Percentiles rank a stretch among this genome's conserved stretches.
Evolutionary conservation across 2,888 invertebrate species (phyloP).

Genomic region (Synanthedon myopaeformis): DNA sequence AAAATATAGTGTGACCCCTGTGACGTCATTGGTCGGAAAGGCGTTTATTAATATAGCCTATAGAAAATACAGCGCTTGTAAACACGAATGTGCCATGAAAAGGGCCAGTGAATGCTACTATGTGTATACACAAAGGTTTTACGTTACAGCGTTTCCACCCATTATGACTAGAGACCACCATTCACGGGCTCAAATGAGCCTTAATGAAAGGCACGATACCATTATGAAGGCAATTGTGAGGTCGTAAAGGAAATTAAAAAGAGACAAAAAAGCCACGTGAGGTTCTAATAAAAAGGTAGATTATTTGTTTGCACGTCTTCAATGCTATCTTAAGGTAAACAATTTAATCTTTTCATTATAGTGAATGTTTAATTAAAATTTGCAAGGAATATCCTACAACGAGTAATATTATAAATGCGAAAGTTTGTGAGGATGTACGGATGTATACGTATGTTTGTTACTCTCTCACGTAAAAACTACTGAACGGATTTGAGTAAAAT

Average conservation of each 20-base stretch:
- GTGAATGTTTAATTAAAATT: no score
- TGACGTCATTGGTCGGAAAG: slow-evolving; percentile 14
- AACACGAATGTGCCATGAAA: slow-evolving; percentile 46
- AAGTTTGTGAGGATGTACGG: no score
- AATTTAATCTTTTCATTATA: no score
- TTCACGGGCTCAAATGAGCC: slow-evolving; percentile 54
- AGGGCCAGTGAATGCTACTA: slow-evolving; percentile 27
- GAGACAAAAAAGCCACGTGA: slow-evolving; percentile 32
- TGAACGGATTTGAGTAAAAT: no score
- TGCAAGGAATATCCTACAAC: no score
- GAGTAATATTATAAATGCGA: no score
- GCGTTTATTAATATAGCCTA: slow-evolving; percentile 42
- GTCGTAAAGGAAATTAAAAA: slow-evolving; percentile 63
- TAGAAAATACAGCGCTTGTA: slow-evolving; percentile 28
- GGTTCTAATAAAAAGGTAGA: neutral
- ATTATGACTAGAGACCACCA: slow-evolving; percentile 53
- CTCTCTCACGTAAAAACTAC: no score
- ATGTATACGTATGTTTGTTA: no score
- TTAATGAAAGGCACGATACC: slow-evolving; percentile 63
- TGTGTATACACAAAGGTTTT: neutral
- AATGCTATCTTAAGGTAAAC: neutral
- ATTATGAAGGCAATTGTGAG: slow-evolving; percentile 61
- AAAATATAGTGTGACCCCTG: neutral
- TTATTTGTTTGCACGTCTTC: neutral
- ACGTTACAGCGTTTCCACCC: slow-evolving; percentile 31